Conservation (phyloP, 2,888 invertebrate species). For the Sphaeridia pumilis region DNA sequence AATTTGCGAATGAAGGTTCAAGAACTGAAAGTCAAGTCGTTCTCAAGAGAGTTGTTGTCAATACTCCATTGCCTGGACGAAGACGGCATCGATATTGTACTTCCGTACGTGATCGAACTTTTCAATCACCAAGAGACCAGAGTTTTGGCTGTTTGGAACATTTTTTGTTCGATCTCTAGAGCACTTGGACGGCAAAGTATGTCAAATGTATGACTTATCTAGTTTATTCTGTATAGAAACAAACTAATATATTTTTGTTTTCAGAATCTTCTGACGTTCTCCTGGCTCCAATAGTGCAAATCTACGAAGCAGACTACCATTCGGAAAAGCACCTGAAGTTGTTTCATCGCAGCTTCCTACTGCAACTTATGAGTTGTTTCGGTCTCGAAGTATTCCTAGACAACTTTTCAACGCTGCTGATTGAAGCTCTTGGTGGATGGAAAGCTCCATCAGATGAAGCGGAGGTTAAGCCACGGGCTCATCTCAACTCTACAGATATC, state of each 20-base stretch:
- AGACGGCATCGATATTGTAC: constrained; percentile 56
- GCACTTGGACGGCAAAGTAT: constrained; percentile 53
- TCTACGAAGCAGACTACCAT: constrained; percentile 38
- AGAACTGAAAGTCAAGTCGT: constrained; percentile 55
- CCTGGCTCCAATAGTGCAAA: constrained; percentile 38
- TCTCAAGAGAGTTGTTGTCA: constrained; percentile 56
- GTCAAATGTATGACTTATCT: constrained; percentile 11
- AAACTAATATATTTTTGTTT: constrained; percentile 16
- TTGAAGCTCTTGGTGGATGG: constrained; percentile 86
- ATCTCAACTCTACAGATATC: constrained; percentile 13
- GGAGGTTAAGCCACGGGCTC: constrained; percentile 3
- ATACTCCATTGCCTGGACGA: constrained; percentile 50
- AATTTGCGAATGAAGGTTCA: constrained; percentile 23
- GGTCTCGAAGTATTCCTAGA: constrained; percentile 71
- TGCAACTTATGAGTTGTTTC: constrained; percentile 74
- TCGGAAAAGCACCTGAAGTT: constrained; percentile 60
- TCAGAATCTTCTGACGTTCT: constrained; percentile 38
- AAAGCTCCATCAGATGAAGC: constrained; percentile 10
- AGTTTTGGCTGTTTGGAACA: constrained; percentile 79
- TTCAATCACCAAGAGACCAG: constrained; percentile 68
- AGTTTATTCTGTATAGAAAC: background rate
- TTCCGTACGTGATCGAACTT: constrained; percentile 69
- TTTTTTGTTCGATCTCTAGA: constrained; percentile 71
- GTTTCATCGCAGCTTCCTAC: constrained; percentile 80
- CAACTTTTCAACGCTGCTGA: constrained; percentile 76